Evolutionary conservation across 2,888 invertebrate species (phyloP).

Genomic region (Teinopalpus imperialis): DNA sequence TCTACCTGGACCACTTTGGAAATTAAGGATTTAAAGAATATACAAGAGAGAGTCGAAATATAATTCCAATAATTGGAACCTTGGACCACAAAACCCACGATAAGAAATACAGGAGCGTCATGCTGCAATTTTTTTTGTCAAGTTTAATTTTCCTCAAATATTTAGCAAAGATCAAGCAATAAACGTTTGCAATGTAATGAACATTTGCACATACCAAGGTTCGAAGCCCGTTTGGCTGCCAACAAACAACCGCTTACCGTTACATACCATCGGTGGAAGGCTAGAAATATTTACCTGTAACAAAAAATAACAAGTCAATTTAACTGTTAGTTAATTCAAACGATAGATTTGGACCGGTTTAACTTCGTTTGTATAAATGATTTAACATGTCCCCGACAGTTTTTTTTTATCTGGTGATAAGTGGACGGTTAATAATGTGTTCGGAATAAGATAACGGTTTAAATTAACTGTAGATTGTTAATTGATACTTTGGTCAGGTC

Average conservation of each 20-base stretch:
- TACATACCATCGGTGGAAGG: not conserved
- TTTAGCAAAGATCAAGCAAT: no score
- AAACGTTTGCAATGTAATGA: no score
- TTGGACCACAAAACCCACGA: no score
- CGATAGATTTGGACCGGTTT: constrained; percentile 12
- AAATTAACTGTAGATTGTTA: constrained; percentile 16
- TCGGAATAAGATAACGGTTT: constrained; percentile 10
- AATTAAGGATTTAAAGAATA: no score
- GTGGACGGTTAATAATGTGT: not conserved
- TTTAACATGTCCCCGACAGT: constrained; percentile 6
- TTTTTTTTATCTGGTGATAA: constrained; percentile 5
- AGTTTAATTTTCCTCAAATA: no score
- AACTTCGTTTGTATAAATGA: constrained; percentile 8
- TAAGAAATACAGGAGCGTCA: no score
- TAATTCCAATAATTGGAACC: no score
- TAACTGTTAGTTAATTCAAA: constrained; percentile 7
- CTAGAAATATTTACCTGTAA: constrained; percentile 14
- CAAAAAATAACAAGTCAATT: constrained; percentile 14
- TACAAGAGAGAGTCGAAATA: no score
- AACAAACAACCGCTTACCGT: constrained; percentile 5
- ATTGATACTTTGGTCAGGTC: not conserved
- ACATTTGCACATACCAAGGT: not conserved
- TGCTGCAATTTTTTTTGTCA: no score
- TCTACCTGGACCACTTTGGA: no score
- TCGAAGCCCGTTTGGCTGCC: constrained; percentile 2